These are phyloP conservation scores for Megaceryle alcyon DNA, from an alignment of 2,797 vertebrate species.

Conservation along the genomic window DNA sequence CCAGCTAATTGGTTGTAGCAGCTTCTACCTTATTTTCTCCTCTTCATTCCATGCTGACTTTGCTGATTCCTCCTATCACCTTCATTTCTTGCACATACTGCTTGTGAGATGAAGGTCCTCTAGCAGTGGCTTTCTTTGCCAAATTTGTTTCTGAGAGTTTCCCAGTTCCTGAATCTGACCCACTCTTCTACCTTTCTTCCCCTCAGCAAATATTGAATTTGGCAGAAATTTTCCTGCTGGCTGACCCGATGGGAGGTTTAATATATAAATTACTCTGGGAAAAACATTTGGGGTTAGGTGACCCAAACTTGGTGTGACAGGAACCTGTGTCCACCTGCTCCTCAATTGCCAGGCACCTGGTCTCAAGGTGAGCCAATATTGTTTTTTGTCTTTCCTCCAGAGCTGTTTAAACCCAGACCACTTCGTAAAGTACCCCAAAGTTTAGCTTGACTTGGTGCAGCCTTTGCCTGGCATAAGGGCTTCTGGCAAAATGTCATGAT, in stretches of 20 bases:
- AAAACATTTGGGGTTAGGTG: background rate
- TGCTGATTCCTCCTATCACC: background rate
- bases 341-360: background rate
- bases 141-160: background rate
- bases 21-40: background rate
- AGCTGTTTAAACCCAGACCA: background rate
- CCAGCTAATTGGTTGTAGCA: background rate
- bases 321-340: background rate
- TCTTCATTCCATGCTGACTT: background rate
- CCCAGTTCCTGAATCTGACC: fast-evolving
- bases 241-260: background rate
- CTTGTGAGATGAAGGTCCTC: background rate
- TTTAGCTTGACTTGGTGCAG: background rate
- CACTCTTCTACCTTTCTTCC: background rate
- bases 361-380: background rate
- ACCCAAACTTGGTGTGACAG: background rate
- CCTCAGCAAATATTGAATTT: background rate
- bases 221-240: background rate
- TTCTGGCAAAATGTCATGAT: background rate
- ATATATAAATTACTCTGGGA: background rate
- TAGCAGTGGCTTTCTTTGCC: background rate
- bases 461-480: background rate
- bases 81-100: background rate
- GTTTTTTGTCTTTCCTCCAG: background rate
- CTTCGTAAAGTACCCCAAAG: background rate